phyloP scores from a whole-genome alignment of 1,140 invertebrate species.

The Zaprionus tsacasi region DNA sequence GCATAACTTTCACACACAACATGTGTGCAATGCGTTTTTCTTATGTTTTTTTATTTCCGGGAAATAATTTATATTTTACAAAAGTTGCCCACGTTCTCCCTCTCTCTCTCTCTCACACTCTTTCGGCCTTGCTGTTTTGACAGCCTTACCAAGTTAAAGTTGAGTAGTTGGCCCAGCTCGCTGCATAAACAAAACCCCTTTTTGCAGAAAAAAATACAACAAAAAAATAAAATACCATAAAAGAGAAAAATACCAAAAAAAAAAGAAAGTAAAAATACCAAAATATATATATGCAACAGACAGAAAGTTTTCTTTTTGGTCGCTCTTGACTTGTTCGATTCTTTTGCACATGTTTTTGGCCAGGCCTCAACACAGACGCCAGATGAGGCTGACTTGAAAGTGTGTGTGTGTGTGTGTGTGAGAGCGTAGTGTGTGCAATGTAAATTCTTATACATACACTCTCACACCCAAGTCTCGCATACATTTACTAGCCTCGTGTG shows the following conservation, averaged over 20 bases:
- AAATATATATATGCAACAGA: constrained; percentile 7
- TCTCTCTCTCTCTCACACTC: background rate
- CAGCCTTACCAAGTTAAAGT: constrained; percentile 72
- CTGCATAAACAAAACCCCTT: constrained; percentile 32
- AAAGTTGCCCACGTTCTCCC: constrained; percentile 15
- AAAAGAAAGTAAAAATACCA: background rate
- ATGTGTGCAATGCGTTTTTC: constrained; percentile 40
- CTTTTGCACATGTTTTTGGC: constrained; percentile 65
- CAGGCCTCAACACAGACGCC: constrained; percentile 67
- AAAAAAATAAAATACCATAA: background rate
- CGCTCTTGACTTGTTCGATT: constrained; percentile 60
- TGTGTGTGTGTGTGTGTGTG: constrained; percentile 15
- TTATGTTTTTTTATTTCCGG: constrained; percentile 28
- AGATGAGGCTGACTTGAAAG: constrained; percentile 51
- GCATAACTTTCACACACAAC: constrained; percentile 47
- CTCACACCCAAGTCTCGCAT: constrained; percentile 20
- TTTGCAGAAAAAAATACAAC: constrained; percentile 14
- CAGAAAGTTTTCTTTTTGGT: constrained; percentile 23
- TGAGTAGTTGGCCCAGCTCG: constrained; percentile 49
- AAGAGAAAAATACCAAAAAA: background rate
- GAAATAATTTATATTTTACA: constrained; percentile 64
- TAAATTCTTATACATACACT: constrained; percentile 72
- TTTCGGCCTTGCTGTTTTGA: constrained; percentile 60
- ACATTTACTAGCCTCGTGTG: constrained; percentile 48
- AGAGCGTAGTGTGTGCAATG: constrained; percentile 37